Conservation (phyloP, 2,113 vertebrate genomes). For the Phoenicopterus ruber region DNA sequence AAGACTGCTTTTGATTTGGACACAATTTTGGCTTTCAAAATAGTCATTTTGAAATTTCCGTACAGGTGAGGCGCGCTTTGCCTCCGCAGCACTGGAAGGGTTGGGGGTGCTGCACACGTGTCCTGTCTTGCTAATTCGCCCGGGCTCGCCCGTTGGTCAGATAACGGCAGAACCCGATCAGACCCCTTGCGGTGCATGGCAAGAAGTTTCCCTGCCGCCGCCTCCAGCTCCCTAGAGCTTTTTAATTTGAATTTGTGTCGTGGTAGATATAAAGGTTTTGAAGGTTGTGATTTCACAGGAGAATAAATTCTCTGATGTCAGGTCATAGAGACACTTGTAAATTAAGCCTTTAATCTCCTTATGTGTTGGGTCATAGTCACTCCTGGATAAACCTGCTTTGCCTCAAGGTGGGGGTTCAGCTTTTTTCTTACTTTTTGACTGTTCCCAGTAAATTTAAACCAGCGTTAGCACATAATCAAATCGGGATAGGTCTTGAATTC, state of each 20-base stretch:
- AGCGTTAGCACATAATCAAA: neutral
- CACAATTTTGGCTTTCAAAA: neutral
- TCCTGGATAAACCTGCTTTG: conserved; percentile 9
- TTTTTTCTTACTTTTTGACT: neutral
- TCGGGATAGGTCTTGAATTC: neutral
- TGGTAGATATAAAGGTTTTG: neutral
- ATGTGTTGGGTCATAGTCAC: neutral
- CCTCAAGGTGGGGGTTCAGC: neutral
- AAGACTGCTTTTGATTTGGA: neutral
- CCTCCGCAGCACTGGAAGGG: neutral
- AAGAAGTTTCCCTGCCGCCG: neutral
- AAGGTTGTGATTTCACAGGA: neutral
- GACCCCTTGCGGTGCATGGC: neutral
- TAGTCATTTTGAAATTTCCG: neutral
- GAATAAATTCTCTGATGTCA: neutral
- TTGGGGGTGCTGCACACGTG: neutral
- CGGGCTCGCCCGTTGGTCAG: neutral
- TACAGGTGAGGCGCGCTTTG: rapidly evolving
- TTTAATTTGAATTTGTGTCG: neutral
- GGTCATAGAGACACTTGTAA: conserved; percentile 19
- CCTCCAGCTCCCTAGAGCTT: neutral
- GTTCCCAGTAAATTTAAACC: neutral
- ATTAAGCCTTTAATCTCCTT: conserved; percentile 58
- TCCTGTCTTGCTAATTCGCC: neutral
- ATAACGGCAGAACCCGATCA: neutral